Evolutionary conservation across 2,888 invertebrate genomes (phyloP).

Genomic region (Ganaspis brasiliensis): DNA sequence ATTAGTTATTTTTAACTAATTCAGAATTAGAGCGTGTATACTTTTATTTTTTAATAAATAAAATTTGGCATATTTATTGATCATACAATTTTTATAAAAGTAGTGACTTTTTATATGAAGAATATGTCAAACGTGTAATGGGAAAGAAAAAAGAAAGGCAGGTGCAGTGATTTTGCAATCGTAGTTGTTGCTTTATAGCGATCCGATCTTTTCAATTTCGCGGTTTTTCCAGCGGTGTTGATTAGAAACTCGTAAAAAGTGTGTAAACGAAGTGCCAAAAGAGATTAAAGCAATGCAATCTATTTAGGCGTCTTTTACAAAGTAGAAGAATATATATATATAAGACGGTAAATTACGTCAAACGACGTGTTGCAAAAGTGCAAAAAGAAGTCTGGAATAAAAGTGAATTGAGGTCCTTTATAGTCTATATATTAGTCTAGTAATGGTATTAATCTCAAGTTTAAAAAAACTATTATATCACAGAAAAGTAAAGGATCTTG

Average conservation of each 20-base stretch:
- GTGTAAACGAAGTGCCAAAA: slow-evolving; percentile 4
- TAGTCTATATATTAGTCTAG: too few species aligned
- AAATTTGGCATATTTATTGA: too few species aligned
- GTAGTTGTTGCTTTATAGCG: slow-evolving; percentile 1
- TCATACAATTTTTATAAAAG: too few species aligned
- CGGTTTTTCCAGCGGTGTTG: slow-evolving; percentile 3
- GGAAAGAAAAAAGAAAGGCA: not conserved
- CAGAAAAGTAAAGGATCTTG: too few species aligned
- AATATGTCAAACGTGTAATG: not conserved
- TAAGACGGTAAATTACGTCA: slow-evolving; percentile 28
- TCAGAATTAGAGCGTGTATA: too few species aligned
- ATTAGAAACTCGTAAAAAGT: not conserved
- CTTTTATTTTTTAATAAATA: too few species aligned
- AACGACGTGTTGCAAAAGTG: not conserved
- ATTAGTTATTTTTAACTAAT: too few species aligned
- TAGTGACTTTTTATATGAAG: too few species aligned
- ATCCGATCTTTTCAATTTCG: slow-evolving; percentile 20
- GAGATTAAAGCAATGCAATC: not conserved
- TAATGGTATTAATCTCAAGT: too few species aligned
- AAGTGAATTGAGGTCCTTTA: not conserved
- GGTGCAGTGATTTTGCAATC: not conserved
- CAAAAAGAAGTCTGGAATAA: not conserved
- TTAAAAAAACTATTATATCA: too few species aligned
- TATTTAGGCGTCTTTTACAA: slow-evolving; percentile 3
- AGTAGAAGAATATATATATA: not conserved